Evolutionary conservation across 1,140 invertebrate genomes (phyloP).

Genomic region (Uloborus diversus): DNA sequence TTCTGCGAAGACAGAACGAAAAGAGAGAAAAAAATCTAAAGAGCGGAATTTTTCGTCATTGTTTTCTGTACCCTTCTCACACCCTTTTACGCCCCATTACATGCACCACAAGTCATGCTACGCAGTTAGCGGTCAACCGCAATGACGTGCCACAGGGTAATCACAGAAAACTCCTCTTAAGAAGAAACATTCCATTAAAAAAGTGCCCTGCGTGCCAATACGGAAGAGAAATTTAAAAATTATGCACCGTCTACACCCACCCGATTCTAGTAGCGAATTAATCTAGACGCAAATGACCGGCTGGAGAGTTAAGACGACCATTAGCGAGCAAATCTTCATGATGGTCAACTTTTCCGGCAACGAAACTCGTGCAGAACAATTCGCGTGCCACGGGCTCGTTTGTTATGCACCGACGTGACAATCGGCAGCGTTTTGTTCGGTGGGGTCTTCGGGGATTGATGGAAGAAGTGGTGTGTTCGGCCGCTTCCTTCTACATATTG

Average conservation of each 20-base stretch:
- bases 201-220: not conserved
- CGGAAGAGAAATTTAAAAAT: constrained; percentile 10
- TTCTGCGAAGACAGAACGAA: too few relatives aligned
- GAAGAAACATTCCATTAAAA: not conserved
- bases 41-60: too few relatives aligned
- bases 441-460: not conserved
- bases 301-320: constrained; percentile 1
- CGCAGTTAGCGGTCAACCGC: not conserved
- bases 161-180: not conserved
- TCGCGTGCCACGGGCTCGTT: constrained; percentile 20
- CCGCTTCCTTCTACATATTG: too few relatives aligned
- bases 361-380: not conserved
- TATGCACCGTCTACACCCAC: not conserved
- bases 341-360: constrained; percentile 22
- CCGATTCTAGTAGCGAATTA: not conserved
- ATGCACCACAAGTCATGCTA: too few relatives aligned
- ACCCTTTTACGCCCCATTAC: too few relatives aligned
- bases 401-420: constrained; percentile 22
- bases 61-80: too few relatives aligned
- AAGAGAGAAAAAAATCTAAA: too few relatives aligned
- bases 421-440: not conserved
- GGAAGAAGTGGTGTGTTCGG: not conserved
- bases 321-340: constrained; percentile 23
- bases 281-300: not conserved
- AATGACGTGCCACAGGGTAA: not conserved